Evolutionary conservation across 2,888 invertebrate genomes (phyloP), one percentile per base, ranked within the genome.

Genomic region (Philopedon plagiatum): DNA sequence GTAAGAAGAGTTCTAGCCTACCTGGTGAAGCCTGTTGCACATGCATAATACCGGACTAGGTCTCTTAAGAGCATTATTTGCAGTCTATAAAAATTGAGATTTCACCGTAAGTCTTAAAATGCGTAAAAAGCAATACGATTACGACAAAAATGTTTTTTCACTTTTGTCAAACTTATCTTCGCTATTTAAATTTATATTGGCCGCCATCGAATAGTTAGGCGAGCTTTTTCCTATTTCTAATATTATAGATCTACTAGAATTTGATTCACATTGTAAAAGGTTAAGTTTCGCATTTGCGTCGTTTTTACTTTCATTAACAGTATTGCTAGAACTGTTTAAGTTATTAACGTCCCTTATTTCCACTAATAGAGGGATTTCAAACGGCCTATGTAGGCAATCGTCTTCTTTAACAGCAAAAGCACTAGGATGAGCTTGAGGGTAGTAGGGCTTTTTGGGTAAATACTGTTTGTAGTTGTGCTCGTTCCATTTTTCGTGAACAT

Each of bases 261-360:
- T 76, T 26, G 54, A 39, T 32, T 77, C 77, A 70, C 76, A 74
- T n/a, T 79, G 78, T 54, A 80, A 70, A 11, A 78, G 74, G 58
- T 82, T 80, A 57, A 79, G 71, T 76, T 80, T 82, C 8, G 80
- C 80, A 34, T 82, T 81, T 2, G 77, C 77, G 34, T 78, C 80
- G 56, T 82, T 81, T 68, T 81, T 81, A n/a, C 76, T 79, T 1
- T 73, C 77, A 46, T 67, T 72, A 56, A 69, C 41, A 21, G 73
- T 44, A 49, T 54, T 32, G 63, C 34, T 58, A 39, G 62, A 60
- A 46, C 72, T 70, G 19, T 60, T 68, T 37, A 71, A 63, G 44
- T 51, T 67, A 32, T 56, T 68, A 9, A 56, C 66, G n/a, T 74
- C 75, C 56, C 78, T 76, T 37, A 76, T 78, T 67, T 78, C 77